Conservation (phyloP, 1,140 invertebrate genomes). For the Mamestra configurata region DNA sequence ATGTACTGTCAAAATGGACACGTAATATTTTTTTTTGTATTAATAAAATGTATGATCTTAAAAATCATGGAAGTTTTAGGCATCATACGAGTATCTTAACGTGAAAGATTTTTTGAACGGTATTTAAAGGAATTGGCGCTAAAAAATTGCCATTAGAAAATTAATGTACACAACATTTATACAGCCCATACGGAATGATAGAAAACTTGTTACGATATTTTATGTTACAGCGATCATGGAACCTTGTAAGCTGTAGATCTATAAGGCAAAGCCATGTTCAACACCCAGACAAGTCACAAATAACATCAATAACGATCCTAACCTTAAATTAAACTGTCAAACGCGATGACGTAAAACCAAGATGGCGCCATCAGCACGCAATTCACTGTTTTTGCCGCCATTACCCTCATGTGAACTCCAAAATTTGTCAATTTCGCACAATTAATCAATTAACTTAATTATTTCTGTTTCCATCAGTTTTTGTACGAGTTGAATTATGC, state of each 20-base stretch:
- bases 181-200: neutral
- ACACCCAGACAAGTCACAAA: neutral
- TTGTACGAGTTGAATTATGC: constrained; percentile 23
- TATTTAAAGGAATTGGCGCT: neutral
- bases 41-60: no score
- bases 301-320: constrained; percentile 5
- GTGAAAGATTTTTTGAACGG: no score
- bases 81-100: neutral
- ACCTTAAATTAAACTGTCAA: neutral
- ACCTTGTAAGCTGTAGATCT: constrained; percentile 2
- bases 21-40: no score
- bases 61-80: no score
- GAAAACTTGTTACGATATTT: constrained; percentile 5
- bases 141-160: constrained; percentile 1
- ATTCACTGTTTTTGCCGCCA: neutral
- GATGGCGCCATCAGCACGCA: constrained; percentile 16
- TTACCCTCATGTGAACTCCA: neutral
- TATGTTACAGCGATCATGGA: constrained; percentile 1
- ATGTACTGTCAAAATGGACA: neutral
- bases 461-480: constrained; percentile 10
- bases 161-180: constrained; percentile 14
- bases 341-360: constrained; percentile 7
- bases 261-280: constrained; percentile 3
- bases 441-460: constrained; percentile 41
- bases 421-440: constrained; percentile 13